A percentile compares a stretch with the other conserved stretches of the same genome.
phyloP scores from a whole-genome alignment of 2,888 invertebrate genomes.

The Drosophila flavopinicola region DNA sequence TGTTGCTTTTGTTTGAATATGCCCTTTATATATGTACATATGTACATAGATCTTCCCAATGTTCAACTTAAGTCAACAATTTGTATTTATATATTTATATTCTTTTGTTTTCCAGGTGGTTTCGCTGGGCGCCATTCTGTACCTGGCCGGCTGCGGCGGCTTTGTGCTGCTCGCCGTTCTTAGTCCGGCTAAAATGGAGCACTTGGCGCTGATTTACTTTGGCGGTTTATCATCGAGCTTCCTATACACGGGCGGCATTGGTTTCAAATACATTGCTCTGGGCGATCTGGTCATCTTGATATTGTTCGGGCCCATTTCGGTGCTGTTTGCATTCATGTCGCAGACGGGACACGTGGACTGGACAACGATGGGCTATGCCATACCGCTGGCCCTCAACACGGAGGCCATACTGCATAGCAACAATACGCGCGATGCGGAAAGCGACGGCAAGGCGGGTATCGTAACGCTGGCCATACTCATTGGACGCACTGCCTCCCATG shows the following conservation, averaged over 20 bases:
- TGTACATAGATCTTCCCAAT: not conserved
- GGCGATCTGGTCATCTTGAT: constrained; percentile 96
- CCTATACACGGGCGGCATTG: constrained; percentile 98
- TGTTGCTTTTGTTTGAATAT: too few species aligned
- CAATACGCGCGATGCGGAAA: constrained; percentile 95
- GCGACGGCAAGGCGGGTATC: constrained; percentile 94
- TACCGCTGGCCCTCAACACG: constrained; percentile 96
- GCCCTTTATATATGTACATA: too few species aligned
- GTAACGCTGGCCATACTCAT: constrained; percentile 97
- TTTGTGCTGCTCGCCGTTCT: constrained; percentile 91
- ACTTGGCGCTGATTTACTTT: constrained; percentile 96
- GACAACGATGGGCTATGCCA: constrained; percentile 96
- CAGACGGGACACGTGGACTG: constrained; percentile 96
- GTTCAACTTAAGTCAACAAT: not conserved
- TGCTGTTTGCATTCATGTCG: constrained; percentile 95
- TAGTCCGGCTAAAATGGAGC: constrained; percentile 97
- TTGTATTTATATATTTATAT: constrained; percentile 3
- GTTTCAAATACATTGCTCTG: constrained; percentile 96
- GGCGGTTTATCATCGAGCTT: constrained; percentile 97
- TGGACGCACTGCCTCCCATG: constrained; percentile 95
- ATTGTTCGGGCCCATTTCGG: constrained; percentile 97
- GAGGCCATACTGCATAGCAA: constrained; percentile 98
- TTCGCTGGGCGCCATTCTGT: constrained; percentile 94
- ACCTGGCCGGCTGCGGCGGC: constrained; percentile 93
- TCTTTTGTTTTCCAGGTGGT: constrained; percentile 88